A percentile compares a stretch with the other conserved stretches of the same genome.
Conservation (phyloP, 2,113 vertebrate species). For the Cephalopholis sonnerati region DNA sequence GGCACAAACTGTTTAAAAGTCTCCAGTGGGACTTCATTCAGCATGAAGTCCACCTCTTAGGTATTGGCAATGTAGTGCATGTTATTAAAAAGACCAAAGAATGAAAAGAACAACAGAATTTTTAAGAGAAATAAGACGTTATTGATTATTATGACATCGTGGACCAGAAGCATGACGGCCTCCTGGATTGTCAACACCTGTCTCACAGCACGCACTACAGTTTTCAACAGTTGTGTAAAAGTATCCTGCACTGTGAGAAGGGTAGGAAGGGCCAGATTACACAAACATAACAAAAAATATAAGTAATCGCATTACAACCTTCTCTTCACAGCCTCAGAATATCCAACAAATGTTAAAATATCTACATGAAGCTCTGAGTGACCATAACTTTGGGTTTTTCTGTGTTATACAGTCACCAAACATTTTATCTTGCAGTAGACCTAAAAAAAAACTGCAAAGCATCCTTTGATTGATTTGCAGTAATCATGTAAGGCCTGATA, state of each 20-base stretch:
- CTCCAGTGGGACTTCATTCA: conserved; percentile 23
- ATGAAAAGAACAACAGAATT: conserved; percentile 6
- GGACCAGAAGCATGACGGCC: conserved; percentile 18
- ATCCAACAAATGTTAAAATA: conserved; percentile 21
- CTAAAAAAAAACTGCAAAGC: conserved; percentile 9
- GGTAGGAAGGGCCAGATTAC: neutral
- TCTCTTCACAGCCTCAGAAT: conserved; percentile 16
- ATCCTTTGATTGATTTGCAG: conserved; percentile 10
- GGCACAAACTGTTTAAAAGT: conserved; percentile 68
- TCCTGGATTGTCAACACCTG: conserved; percentile 64
- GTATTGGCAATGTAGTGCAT: conserved; percentile 74
- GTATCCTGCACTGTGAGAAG: conserved; percentile 5
- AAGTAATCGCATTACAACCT: neutral
- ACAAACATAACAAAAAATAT: neutral
- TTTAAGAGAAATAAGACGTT: neutral
- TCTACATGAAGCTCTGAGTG: conserved; percentile 1
- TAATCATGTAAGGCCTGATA: neutral
- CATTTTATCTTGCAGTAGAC: conserved; percentile 3
- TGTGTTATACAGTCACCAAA: neutral
- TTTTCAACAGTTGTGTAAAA: neutral
- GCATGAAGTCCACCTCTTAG: conserved; percentile 26
- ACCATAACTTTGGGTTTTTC: neutral
- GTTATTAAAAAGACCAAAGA: conserved; percentile 50
- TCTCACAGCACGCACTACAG: conserved; percentile 11
- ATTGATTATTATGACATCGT: conserved; percentile 11